Percentiles rank a stretch among this genome's conserved stretches.
phyloP scores from a whole-genome alignment of 2,797 vertebrate species.

The Myotis pilosus region DNA sequence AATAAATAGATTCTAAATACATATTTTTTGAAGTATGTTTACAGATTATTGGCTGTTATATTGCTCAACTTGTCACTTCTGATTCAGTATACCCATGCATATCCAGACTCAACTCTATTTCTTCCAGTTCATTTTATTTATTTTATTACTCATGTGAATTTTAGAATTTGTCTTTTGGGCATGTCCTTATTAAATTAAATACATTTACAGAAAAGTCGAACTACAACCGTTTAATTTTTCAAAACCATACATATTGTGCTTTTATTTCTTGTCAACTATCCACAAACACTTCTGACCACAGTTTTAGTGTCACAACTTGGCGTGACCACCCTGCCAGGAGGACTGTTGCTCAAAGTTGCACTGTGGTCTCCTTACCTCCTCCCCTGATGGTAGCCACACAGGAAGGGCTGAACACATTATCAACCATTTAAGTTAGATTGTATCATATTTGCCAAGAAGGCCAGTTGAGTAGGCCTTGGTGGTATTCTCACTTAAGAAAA shows the following conservation, averaged over 20 bases:
- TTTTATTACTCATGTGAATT: not conserved
- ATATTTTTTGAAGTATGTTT: not conserved
- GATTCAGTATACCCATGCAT: not conserved
- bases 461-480: not conserved
- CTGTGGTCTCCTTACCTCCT: not conserved
- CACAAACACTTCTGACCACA: not conserved
- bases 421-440: not conserved
- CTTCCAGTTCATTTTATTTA: not conserved
- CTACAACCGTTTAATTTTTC: not conserved
- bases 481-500: not conserved
- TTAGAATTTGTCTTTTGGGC: not conserved
- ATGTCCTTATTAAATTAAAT: not conserved
- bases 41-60: not conserved
- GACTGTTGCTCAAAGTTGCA: not conserved
- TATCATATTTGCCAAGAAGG: not conserved
- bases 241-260: not conserved
- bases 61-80: not conserved
- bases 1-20: not conserved
- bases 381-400: not conserved
- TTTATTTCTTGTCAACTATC: conserved; percentile 15
- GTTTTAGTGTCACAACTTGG: not conserved
- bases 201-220: not conserved
- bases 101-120: not conserved
- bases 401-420: not conserved
- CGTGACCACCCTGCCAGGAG: not conserved